A percentile compares a stretch with the other conserved stretches of the same genome.
These are phyloP conservation scores for Cynaeus angustus DNA, from an alignment of 2,888 invertebrate genomes.

Conservation along the genomic window DNA sequence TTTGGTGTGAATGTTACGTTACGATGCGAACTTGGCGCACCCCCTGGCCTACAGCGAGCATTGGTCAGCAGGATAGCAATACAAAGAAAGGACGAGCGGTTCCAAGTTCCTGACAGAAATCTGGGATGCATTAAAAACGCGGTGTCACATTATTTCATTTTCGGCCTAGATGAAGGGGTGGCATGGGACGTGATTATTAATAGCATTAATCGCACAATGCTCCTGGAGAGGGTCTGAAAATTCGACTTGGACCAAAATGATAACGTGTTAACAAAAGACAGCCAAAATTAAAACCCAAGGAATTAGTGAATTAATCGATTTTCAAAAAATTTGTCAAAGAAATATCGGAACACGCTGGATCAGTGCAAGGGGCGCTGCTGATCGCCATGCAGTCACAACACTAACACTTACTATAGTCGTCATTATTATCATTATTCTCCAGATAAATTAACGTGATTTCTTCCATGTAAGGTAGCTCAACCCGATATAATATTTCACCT, in stretches of 20 bases:
- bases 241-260: conserved; percentile 24
- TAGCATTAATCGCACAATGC: conserved; percentile 35
- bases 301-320: conserved; percentile 33
- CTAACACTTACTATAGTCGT: conserved; percentile 79
- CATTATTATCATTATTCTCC: conserved; percentile 84
- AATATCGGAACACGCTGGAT: conserved; percentile 56
- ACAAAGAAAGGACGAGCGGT: conserved; percentile 6
- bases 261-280: conserved; percentile 20
- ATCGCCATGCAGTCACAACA: conserved; percentile 77
- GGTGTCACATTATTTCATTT: conserved; percentile 40
- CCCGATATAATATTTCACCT: conserved; percentile 94
- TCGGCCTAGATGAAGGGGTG: conserved; percentile 34
- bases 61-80: conserved; percentile 6
- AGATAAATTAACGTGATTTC: conserved; percentile 95
- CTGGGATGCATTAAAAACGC: conserved; percentile 6
- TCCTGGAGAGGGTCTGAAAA: conserved; percentile 27
- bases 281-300: conserved; percentile 18
- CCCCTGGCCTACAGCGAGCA: conserved; percentile 16
- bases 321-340: conserved; percentile 17
- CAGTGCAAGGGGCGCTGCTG: conserved; percentile 60
- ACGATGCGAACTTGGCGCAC: conserved; percentile 6
- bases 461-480: conserved; percentile 95
- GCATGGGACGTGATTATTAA: conserved; percentile 33
- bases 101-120: conserved; percentile 4
- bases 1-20: background rate